Evolutionary conservation across 2,888 invertebrate genomes (phyloP).

Genomic region (Corythucha ciliata): DNA sequence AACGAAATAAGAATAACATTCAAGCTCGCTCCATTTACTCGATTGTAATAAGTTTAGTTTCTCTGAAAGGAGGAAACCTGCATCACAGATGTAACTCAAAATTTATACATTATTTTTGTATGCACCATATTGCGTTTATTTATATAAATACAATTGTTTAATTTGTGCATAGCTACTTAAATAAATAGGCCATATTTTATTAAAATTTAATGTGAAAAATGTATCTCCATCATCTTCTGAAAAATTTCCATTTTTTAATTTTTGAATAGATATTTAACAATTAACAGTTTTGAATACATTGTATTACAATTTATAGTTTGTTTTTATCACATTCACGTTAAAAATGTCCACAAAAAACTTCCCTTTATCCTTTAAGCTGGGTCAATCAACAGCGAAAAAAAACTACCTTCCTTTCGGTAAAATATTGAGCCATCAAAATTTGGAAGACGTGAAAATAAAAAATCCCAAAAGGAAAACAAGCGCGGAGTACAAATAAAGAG

Average conservation of each 20-base stretch:
- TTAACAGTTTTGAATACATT: background rate
- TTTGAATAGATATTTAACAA: background rate
- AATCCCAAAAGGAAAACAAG: background rate
- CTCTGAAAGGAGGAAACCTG: no score
- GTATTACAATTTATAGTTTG: background rate
- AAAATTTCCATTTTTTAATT: constrained; percentile 11
- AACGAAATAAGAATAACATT: no score
- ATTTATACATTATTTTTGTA: constrained; percentile 1
- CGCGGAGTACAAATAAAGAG: background rate
- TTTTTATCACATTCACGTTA: background rate
- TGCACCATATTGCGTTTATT: background rate
- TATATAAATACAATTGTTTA: constrained; percentile 15
- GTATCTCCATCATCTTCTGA: no score
- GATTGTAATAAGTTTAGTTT: no score
- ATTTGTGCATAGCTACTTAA: constrained; percentile 25
- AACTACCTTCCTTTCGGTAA: no score
- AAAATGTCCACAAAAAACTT: constrained; percentile 1
- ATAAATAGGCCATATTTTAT: constrained; percentile 21
- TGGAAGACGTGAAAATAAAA: background rate
- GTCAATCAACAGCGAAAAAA: no score
- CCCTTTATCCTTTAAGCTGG: no score
- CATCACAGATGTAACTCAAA: constrained; percentile 18
- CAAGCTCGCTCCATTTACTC: no score
- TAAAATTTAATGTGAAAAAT: no score
- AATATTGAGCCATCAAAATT: no score